phyloP scores from a whole-genome alignment of 2,113 vertebrate species.

The Nesogale talazaci region DNA sequence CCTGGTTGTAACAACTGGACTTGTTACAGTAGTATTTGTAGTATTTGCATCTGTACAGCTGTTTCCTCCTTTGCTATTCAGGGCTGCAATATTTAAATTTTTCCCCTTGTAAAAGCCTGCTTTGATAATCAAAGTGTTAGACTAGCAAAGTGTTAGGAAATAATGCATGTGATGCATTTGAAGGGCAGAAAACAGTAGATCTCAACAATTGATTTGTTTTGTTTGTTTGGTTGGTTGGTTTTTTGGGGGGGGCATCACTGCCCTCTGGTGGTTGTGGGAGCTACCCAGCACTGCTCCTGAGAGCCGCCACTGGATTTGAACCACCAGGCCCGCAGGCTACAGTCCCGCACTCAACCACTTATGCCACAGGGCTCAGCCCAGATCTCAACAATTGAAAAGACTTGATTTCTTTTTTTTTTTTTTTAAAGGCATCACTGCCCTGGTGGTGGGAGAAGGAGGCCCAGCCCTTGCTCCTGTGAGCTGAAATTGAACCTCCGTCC shows the following conservation, averaged over 20 bases:
- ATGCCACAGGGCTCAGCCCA: too few relatives aligned
- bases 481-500: too few relatives aligned
- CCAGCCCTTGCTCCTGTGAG: too few relatives aligned
- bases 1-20: not conserved
- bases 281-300: too few relatives aligned
- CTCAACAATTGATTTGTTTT: not conserved
- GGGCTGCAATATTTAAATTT: not conserved
- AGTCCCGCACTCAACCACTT: too few relatives aligned
- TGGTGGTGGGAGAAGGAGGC: too few relatives aligned
- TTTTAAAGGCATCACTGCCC: too few relatives aligned
- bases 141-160: not conserved
- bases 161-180: not conserved
- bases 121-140: not conserved
- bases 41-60: not conserved
- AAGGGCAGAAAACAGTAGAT: not conserved
- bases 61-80: not conserved
- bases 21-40: not conserved
- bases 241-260: too few relatives aligned
- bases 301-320: too few relatives aligned
- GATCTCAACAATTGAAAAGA: not conserved
- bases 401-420: slow-evolving; percentile 31
- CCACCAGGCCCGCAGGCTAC: too few relatives aligned
- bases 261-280: too few relatives aligned
- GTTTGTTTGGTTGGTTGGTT: too few relatives aligned
- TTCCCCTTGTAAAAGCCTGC: slow-evolving; percentile 11